Evolutionary conservation across 92 coral and sea anemone genomes (phyloP).

Genomic region (Phymanthus crucifer): DNA sequence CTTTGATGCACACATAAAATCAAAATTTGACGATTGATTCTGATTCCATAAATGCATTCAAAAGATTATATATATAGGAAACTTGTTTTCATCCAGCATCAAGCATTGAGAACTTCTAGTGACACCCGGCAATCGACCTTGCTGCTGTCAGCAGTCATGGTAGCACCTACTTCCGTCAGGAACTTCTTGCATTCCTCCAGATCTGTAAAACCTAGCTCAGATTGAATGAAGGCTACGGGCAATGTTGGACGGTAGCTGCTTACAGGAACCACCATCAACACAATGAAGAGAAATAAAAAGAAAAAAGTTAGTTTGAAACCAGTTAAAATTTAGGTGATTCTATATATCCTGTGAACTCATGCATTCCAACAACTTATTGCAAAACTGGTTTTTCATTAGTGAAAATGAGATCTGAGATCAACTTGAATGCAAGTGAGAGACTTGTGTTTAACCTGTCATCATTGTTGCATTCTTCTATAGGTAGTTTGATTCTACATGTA

Average conservation of each 20-base stretch:
- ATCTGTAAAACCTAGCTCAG: slow-evolving; percentile 99
- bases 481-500: no score
- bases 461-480: no score
- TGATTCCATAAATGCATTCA: slow-evolving; percentile 40
- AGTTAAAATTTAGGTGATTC: background rate
- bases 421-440: no score
- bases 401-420: no score
- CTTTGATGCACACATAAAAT: slow-evolving; percentile 40
- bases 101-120: slow-evolving; percentile 59
- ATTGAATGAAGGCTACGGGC: slow-evolving; percentile 97
- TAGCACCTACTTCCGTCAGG: slow-evolving; percentile 83
- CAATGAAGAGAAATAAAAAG: slow-evolving; percentile 28
- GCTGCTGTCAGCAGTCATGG: slow-evolving; percentile 77
- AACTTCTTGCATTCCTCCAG: slow-evolving; percentile 91
- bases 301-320: slow-evolving; percentile 12
- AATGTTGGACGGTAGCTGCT: slow-evolving; percentile 97
- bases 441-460: no score
- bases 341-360: background rate
- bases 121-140: slow-evolving; percentile 98
- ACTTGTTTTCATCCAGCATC: slow-evolving; percentile 50
- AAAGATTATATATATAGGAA: background rate
- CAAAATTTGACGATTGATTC: background rate
- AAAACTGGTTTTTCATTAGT: no score
- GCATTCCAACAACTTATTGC: background rate
- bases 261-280: slow-evolving; percentile 35